Evolutionary conservation across 2,888 invertebrate genomes (phyloP), one percentile per base, ranked within the genome.

Genomic region (Thereva unica): DNA sequence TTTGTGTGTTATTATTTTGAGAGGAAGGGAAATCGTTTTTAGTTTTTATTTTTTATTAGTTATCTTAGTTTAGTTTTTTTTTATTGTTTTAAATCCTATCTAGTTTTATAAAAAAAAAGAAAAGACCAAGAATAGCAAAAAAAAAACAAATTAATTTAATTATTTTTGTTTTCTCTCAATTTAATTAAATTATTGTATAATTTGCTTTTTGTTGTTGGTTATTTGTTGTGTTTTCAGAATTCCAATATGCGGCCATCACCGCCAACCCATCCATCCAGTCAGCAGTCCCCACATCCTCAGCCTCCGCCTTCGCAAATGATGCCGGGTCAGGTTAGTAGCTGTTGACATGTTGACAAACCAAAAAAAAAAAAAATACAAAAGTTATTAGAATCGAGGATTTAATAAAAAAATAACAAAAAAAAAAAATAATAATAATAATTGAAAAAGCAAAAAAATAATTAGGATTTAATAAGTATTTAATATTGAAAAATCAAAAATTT

Each of bases 221-320:
- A 72, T 72, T 69, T 73, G 66, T 72, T 71, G 65, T 80, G 82
- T 80, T 84, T 83, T 78, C 82, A 85, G 84, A 91, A 91, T 84
- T 90, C 91, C 68, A 89, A 90, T 74, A 88, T 91, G 81, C 86
- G 91, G 81, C 91, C 91, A 76, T 91, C 91, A 75, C 91, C 91
- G 69, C 91, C 91, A 68, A 91, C 91, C 72, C 91, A 91, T 75
- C 91, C 95, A 79, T 93, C 93, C 75, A 94, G 93, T 83, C 94
- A 95, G 82, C 95, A 93, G 83, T 95, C 92, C 82, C 91, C 90
- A 80, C 89, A 89, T 84, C 87, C 89, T 78, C 92, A 83, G 86
- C 92, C 83, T 84, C 92, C 83, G 84, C 93, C 87, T 85, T 92
- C 85, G 84, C 92, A 85, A 83, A 90, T 91, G 89, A 90, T 91